phyloP scores from a whole-genome alignment of 2,888 invertebrate genomes.

The Noctua comes region DNA sequence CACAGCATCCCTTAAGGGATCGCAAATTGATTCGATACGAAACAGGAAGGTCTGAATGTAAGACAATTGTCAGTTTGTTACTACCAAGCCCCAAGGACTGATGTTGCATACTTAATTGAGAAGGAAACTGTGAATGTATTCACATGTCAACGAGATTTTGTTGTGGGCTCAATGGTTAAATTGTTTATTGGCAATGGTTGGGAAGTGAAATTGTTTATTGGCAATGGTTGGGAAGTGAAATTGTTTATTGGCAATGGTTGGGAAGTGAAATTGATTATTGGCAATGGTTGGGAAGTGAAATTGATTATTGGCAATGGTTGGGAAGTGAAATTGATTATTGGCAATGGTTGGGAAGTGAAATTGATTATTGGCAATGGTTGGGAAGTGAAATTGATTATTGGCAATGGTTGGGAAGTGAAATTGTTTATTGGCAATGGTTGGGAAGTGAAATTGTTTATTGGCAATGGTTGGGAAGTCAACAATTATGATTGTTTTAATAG shows the following conservation, averaged over 20 bases:
- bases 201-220: too few relatives aligned
- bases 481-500: neutral
- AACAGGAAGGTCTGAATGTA: constrained; percentile 64
- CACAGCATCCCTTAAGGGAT: constrained; percentile 50
- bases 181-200: neutral
- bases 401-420: too few relatives aligned
- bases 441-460: neutral
- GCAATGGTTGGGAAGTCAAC: neutral
- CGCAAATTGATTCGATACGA: constrained; percentile 69
- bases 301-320: neutral
- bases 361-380: neutral
- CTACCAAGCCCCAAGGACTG: constrained; percentile 44
- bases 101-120: constrained; percentile 67
- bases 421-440: neutral
- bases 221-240: too few relatives aligned
- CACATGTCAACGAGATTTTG: constrained; percentile 4
- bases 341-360: too few relatives aligned
- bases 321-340: too few relatives aligned
- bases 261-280: too few relatives aligned
- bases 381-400: too few relatives aligned
- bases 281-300: too few relatives aligned
- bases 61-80: constrained; percentile 65
- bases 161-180: neutral
- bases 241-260: neutral
- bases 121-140: constrained; percentile 23